Conservation (phyloP, 2,797 vertebrate species). For the Neomorphus geoffroyi region DNA sequence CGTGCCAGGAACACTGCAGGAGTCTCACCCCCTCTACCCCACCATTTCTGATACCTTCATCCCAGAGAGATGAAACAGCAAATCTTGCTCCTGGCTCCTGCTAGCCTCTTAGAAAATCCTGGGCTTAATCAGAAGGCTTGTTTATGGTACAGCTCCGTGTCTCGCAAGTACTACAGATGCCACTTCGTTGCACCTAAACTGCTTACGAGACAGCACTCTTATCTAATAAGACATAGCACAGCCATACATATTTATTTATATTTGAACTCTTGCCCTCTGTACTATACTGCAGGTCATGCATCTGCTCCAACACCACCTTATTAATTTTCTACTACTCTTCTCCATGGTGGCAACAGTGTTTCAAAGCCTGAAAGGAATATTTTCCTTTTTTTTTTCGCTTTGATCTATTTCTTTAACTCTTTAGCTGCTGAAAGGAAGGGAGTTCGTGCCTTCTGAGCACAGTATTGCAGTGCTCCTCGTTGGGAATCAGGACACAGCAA, state of each 20-base stretch:
- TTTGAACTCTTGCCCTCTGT: constrained; percentile 73
- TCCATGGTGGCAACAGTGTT: constrained; percentile 42
- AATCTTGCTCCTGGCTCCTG: neutral
- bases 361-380: constrained; percentile 53
- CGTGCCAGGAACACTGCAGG: neutral
- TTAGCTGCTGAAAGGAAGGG: constrained; percentile 24
- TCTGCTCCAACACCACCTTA: constrained; percentile 71
- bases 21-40: neutral
- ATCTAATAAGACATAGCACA: constrained; percentile 72
- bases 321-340: constrained; percentile 72
- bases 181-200: constrained; percentile 68
- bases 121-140: constrained; percentile 58
- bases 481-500: constrained; percentile 17
- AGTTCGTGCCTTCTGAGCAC: neutral
- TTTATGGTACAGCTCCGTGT: constrained; percentile 57
- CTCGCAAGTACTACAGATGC: constrained; percentile 64
- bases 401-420: constrained; percentile 61
- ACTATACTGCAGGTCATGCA: constrained; percentile 67
- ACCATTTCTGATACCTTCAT: neutral
- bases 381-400: neutral
- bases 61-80: neutral
- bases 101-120: constrained; percentile 39
- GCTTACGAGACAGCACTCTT: constrained; percentile 71
- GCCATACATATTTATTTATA: constrained; percentile 76
- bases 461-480: rapidly evolving